Evolutionary conservation across 1,140 invertebrate genomes (phyloP).

Genomic region (Caerostris extrusa): DNA sequence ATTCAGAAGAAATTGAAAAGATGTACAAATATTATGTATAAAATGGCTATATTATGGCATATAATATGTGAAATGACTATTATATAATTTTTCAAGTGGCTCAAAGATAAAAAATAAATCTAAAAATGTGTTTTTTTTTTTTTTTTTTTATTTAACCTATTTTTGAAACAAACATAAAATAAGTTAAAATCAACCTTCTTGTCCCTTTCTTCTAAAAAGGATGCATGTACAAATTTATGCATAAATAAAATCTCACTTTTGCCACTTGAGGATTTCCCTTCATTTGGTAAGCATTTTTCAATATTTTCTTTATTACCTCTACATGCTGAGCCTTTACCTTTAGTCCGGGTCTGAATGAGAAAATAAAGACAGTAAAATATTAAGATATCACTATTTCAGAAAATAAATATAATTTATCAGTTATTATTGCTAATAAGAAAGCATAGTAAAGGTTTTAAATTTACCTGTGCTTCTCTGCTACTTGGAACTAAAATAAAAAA

Average conservation of each 20-base stretch:
- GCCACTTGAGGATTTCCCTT: conserved; percentile 45
- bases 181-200: too few relatives aligned
- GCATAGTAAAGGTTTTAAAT: not conserved
- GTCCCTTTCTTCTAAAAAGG: too few relatives aligned
- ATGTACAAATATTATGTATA: too few relatives aligned
- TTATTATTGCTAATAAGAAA: not conserved
- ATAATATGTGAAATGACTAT: not conserved
- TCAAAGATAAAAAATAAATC: not conserved
- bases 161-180: too few relatives aligned
- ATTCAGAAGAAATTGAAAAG: too few relatives aligned
- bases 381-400: too few relatives aligned
- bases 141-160: too few relatives aligned
- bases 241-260: conserved; percentile 43
- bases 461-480: conserved; percentile 65
- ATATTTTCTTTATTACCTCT: conserved; percentile 77
- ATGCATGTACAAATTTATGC: too few relatives aligned
- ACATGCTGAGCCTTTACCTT: conserved; percentile 50
- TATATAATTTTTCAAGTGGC: not conserved
- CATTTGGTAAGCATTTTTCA: conserved; percentile 64
- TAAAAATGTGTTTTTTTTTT: too few relatives aligned
- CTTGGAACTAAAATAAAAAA: conserved; percentile 66
- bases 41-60: too few relatives aligned
- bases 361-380: not conserved
- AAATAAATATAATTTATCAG: not conserved
- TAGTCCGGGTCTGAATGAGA: conserved; percentile 35